These are phyloP conservation scores for Drosophila nasuta DNA, from an alignment of 1,140 invertebrate genomes.

Conservation along the genomic window DNA sequence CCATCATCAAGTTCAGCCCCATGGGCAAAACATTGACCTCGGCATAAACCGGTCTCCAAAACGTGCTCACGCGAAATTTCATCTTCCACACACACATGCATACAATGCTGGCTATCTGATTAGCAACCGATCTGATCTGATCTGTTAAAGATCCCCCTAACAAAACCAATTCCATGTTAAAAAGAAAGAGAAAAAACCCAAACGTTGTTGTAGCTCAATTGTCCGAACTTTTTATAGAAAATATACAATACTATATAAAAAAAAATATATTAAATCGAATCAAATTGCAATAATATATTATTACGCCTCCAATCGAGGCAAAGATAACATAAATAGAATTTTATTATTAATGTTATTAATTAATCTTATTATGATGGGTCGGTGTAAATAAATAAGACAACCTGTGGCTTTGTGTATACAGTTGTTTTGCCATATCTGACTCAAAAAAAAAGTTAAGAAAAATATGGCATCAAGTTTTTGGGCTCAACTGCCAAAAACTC, in stretches of 20 bases:
- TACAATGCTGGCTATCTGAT: slow-evolving; percentile 5
- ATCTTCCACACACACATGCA: slow-evolving; percentile 9
- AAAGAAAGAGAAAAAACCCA: slow-evolving; percentile 11
- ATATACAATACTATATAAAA: slow-evolving; percentile 47
- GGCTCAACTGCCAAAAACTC: background rate
- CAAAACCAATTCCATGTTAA: slow-evolving; percentile 13
- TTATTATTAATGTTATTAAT: no score
- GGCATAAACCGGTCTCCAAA: slow-evolving; percentile 75
- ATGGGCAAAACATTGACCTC: slow-evolving; percentile 71
- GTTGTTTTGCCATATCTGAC: slow-evolving; percentile 1
- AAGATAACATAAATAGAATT: background rate
- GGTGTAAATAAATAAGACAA: background rate
- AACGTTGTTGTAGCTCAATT: slow-evolving; percentile 62
- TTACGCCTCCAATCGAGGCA: background rate
- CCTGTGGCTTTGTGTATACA: slow-evolving; percentile 17
- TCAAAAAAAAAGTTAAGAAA: background rate
- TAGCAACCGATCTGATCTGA: slow-evolving; percentile 20
- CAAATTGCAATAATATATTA: slow-evolving; percentile 14
- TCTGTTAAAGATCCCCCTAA: background rate
- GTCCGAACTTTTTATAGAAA: slow-evolving; percentile 51
- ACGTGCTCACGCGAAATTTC: slow-evolving; percentile 60
- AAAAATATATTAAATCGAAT: slow-evolving; percentile 1
- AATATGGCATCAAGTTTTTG: background rate
- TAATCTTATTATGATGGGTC: background rate
- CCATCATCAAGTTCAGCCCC: slow-evolving; percentile 16